Base-by-base conservation (phyloP, 2,888 invertebrate species). In the Pandemis cinnamomeana region DNA sequence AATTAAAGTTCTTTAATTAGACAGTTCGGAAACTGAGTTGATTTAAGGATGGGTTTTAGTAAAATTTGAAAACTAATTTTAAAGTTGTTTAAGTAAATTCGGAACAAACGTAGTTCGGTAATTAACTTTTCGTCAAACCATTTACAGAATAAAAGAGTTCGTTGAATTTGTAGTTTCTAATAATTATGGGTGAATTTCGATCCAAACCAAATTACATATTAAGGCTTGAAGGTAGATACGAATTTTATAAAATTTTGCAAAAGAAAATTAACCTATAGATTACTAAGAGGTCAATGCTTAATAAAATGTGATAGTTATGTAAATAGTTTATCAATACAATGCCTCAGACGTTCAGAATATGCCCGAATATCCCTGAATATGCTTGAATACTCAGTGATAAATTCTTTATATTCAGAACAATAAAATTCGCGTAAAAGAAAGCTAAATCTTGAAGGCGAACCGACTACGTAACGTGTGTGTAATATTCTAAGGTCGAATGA, bases 261-360 rank as follows among this genome's bases (percentile, higher is more conserved):
- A 69, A 62, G n/a, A 67, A 20, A 42, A n/a, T 1, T 46, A 41
- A 36, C 55, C n/a, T 46, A n/a, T 15, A 62, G 42, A 46, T 58
- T 48, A 20, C n/a, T 55, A 58, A 20, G 58, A 64, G 48, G 64
- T 66, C 55, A 41, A 36, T 36, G 15, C 55, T 27, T 60, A 63
- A 71, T 66, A 71, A 71, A 71, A 71, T n/a, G 46, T 71, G 41
- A 66, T 66, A 71, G 58, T 71, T 71, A 71, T 71, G 71, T 46
- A 66, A 71, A 58, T 71, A 46, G 6, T 7, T 8, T 61, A n/a
- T 13, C 58, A 7, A 64, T 55, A 41, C 66, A n/a, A 51, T 41
- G 41, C 7, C 41, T n/a, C 7, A 61, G 27, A 27, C 4, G 27
- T 7, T 8, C 51, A 36, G 41, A 67, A 55, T 11, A 55, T 55